These are phyloP conservation scores for Nesoenas mayeri DNA, from an alignment of 2,113 vertebrate species.

Conservation along the genomic window DNA sequence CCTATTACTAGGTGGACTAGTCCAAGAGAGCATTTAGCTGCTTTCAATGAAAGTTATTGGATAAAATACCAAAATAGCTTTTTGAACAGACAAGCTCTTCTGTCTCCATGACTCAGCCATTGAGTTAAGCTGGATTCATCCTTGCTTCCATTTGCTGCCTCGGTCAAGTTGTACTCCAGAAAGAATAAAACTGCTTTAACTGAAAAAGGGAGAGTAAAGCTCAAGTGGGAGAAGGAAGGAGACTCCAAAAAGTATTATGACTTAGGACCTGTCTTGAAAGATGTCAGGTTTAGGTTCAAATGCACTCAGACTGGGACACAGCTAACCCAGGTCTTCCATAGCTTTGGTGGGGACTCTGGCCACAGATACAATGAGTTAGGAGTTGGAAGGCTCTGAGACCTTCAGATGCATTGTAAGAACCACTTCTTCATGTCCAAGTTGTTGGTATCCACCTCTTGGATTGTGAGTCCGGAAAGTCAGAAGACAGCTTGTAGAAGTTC, in stretches of 20 bases:
- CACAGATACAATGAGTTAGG: not conserved
- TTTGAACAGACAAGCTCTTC: not conserved
- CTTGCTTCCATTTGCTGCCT: not conserved
- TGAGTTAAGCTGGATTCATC: not conserved
- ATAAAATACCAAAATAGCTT: not conserved
- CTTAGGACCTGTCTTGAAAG: not conserved
- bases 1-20: too few relatives aligned
- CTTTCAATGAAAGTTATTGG: not conserved
- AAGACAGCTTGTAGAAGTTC: not conserved
- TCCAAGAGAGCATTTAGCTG: not conserved
- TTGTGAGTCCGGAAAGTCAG: not conserved
- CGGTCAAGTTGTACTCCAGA: not conserved
- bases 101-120: not conserved
- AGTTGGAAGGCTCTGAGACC: not conserved
- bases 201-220: not conserved
- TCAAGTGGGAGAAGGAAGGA: not conserved
- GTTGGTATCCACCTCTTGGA: not conserved
- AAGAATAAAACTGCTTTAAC: not conserved
- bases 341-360: not conserved
- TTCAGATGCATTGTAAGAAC: not conserved
- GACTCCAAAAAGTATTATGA: not conserved
- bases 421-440: not conserved
- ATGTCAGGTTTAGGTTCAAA: not conserved
- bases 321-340: not conserved
- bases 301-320: not conserved